A percentile compares a stretch with the other conserved stretches of the same genome.
Conservation (phyloP, 2,113 vertebrate genomes). For the Pleuronectes platessa region DNA sequence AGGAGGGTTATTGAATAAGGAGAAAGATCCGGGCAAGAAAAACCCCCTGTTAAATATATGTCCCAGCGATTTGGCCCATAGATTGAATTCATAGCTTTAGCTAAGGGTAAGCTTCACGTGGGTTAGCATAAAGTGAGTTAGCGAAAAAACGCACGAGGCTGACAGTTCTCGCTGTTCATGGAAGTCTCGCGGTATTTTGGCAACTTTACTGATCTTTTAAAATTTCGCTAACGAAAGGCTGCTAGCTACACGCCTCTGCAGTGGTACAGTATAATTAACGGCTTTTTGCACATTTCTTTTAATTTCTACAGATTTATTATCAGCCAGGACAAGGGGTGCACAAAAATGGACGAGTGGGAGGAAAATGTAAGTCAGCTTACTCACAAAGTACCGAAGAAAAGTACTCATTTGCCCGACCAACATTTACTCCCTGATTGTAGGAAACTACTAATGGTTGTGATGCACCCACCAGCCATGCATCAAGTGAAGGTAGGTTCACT, state of each 20-base stretch:
- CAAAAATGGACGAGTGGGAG: conserved; percentile 62
- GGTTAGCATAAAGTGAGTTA: neutral
- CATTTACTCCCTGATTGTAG: neutral
- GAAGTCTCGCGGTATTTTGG: neutral
- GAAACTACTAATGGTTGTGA: neutral
- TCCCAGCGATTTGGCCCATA: neutral
- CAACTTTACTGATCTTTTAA: neutral
- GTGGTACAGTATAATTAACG: no score
- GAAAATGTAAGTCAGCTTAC: conserved; percentile 42
- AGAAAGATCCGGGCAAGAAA: no score
- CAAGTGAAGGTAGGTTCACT: conserved; percentile 17
- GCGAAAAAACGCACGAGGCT: neutral
- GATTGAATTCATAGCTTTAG: neutral
- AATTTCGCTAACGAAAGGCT: neutral
- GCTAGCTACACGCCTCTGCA: no score
- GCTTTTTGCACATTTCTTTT: no score
- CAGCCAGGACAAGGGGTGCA: neutral
- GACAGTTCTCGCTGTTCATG: rapidly evolving
- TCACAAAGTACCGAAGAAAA: neutral
- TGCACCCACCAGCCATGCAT: neutral
- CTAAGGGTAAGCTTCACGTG: neutral
- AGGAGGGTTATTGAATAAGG: no score
- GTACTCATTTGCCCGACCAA: no score
- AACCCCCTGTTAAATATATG: neutral
- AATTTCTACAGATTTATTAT: no score